phyloP scores from a whole-genome alignment of 2,113 vertebrate species.

The Phalacrocorax pelagicus region DNA sequence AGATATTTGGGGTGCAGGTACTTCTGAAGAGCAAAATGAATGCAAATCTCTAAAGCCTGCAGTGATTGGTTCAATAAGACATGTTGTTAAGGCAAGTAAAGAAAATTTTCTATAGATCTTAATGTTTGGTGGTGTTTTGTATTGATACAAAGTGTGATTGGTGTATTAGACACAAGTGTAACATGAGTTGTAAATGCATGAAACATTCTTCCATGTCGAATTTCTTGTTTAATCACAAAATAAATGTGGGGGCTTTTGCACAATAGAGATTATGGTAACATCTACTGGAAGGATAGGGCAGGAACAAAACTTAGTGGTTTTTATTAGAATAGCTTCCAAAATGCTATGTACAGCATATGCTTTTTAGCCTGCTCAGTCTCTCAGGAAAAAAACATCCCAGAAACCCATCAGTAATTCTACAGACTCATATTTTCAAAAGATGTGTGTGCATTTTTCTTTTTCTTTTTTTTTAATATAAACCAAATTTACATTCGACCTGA shows the following conservation, averaged over 20 bases:
- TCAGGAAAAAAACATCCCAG: neutral
- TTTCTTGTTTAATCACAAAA: neutral
- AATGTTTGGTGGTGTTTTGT: neutral
- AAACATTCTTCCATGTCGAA: neutral
- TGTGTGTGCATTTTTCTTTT: fast-evolving
- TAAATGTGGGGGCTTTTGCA: neutral
- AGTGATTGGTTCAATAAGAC: constrained; percentile 89
- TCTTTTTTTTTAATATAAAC: neutral
- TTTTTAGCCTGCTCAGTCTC: neutral
- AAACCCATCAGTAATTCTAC: neutral
- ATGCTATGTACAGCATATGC: neutral
- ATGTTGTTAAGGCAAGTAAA: constrained; percentile 83
- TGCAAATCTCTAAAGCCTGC: constrained; percentile 68
- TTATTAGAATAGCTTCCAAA: neutral
- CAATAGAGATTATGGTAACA: neutral
- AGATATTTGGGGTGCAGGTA: constrained; percentile 83
- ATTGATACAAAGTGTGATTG: neutral
- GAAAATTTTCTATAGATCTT: neutral
- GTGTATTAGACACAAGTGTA: neutral
- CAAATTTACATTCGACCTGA: neutral
- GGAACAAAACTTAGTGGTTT: neutral
- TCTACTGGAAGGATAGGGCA: neutral
- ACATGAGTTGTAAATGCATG: neutral
- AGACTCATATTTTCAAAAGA: neutral
- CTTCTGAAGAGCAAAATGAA: constrained; percentile 64